Percentiles rank a stretch among this genome's conserved stretches.
These are phyloP conservation scores for Sinodicranocentrus sp. DNA, from an alignment of 2,888 invertebrate species.

Conservation along the genomic window DNA sequence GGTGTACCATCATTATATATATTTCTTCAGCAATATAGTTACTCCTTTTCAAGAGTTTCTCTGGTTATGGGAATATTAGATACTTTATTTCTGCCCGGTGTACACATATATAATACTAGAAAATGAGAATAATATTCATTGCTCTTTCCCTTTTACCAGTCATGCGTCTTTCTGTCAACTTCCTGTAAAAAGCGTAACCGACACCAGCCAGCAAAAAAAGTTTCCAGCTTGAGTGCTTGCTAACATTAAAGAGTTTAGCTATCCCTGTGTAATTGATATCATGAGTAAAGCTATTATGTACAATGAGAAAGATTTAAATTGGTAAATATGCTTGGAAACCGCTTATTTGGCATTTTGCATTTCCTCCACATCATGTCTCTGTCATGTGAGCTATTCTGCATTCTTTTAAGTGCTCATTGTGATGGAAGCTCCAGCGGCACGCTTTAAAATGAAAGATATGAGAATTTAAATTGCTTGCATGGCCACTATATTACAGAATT, in stretches of 20 bases:
- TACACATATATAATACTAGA: background rate
- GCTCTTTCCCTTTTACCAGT: background rate
- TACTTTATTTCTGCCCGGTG: background rate
- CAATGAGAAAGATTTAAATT: no score
- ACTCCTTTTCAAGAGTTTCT: background rate
- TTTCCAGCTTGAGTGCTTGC: background rate
- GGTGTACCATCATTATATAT: background rate
- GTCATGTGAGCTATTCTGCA: no score
- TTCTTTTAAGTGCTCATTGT: no score
- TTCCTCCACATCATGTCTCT: no score
- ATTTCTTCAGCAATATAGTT: background rate
- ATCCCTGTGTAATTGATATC: no score
- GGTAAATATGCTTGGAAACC: no score
- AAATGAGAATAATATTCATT: conserved; percentile 4
- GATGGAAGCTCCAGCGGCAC: no score
- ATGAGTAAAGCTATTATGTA: no score
- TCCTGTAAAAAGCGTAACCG: background rate
- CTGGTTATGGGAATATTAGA: background rate
- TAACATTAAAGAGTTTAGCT: no score
- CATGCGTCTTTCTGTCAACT: conserved; percentile 41
- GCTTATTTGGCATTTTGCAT: no score
- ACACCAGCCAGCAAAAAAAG: background rate
- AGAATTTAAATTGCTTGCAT: conserved; percentile 3
- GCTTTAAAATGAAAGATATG: background rate
- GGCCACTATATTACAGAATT: background rate